These are phyloP conservation scores for Drosophila nigritarsus DNA, from an alignment of 2,888 invertebrate genomes.

Conservation along the genomic window DNA sequence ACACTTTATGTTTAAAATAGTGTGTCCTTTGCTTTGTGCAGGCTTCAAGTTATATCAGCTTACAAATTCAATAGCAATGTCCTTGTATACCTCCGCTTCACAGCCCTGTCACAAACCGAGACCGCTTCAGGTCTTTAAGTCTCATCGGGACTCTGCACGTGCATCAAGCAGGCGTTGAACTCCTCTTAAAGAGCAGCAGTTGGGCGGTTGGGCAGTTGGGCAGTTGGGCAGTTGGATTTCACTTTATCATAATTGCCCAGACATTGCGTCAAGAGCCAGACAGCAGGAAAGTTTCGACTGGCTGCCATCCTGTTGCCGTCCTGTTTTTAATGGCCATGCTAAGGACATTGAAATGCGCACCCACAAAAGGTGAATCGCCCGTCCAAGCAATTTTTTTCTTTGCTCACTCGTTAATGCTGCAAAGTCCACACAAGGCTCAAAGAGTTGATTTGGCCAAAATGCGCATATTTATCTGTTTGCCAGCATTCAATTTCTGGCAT, in stretches of 20 bases:
- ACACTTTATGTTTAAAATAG: conserved; percentile 42
- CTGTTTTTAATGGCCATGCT: conserved; percentile 33
- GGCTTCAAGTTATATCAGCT: conserved; percentile 41
- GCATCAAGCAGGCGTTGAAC: conserved; percentile 51
- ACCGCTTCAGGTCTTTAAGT: conserved; percentile 12
- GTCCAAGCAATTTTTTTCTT: neutral
- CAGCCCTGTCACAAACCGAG: neutral
- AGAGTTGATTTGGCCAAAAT: conserved; percentile 27
- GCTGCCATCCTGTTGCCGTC: conserved; percentile 9
- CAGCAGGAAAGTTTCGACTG: conserved; percentile 27
- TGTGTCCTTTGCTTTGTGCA: conserved; percentile 21
- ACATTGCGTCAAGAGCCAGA: conserved; percentile 24
- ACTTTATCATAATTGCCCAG: conserved; percentile 45
- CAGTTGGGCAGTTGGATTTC: conserved; percentile 15
- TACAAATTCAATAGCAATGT: conserved; percentile 27
- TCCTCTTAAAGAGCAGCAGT: conserved; percentile 31
- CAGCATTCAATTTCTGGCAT: conserved; percentile 44
- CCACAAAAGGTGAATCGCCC: conserved; percentile 43
- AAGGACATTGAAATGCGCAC: conserved; percentile 23
- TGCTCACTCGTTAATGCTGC: neutral
- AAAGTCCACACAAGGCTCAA: conserved; percentile 11
- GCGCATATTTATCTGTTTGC: conserved; percentile 27
- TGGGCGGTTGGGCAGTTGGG: conserved; percentile 9
- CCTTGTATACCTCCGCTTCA: neutral
- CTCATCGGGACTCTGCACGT: conserved; percentile 49